Evolutionary conservation across 2,113 vertebrate species (phyloP).

Genomic region (Boleophthalmus pectinirostris): DNA sequence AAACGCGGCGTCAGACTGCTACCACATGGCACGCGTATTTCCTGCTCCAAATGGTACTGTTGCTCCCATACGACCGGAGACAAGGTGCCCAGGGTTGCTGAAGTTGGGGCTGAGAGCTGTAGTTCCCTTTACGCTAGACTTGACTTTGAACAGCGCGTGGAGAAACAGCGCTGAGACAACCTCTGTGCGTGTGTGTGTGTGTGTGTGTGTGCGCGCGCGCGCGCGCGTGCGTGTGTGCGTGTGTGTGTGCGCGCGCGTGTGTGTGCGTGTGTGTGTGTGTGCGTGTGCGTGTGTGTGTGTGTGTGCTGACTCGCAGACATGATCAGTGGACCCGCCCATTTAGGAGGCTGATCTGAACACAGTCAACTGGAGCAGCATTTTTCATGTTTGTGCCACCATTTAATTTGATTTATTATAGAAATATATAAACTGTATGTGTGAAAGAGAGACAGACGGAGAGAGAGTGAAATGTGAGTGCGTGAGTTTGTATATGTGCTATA

Average conservation of each 20-base stretch:
- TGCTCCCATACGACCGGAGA: neutral
- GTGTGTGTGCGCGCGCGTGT: neutral
- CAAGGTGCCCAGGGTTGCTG: neutral
- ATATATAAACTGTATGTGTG: too few relatives aligned
- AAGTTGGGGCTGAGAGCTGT: neutral
- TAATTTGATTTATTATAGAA: neutral
- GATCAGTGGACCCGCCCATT: neutral
- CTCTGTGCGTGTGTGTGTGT: too few relatives aligned
- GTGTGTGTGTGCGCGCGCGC: too few relatives aligned
- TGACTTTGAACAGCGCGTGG: conserved; percentile 24
- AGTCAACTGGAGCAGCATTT: neutral
- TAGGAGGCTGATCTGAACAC: neutral
- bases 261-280: too few relatives aligned
- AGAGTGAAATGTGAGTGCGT: too few relatives aligned
- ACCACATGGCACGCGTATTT: conserved; percentile 40
- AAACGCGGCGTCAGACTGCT: conserved; percentile 7
- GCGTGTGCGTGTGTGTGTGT: too few relatives aligned
- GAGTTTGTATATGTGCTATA: too few relatives aligned
- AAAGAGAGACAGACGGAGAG: too few relatives aligned
- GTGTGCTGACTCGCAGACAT: conserved; percentile 13
- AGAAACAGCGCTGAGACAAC: neutral
- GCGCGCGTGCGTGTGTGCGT: too few relatives aligned
- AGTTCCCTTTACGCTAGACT: neutral
- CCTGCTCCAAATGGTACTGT: neutral
- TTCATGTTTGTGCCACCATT: neutral